A percentile compares a stretch with the other conserved stretches of the same genome.
phyloP scores from a whole-genome alignment of 2,888 invertebrate species.

The Tenthredo livida region DNA sequence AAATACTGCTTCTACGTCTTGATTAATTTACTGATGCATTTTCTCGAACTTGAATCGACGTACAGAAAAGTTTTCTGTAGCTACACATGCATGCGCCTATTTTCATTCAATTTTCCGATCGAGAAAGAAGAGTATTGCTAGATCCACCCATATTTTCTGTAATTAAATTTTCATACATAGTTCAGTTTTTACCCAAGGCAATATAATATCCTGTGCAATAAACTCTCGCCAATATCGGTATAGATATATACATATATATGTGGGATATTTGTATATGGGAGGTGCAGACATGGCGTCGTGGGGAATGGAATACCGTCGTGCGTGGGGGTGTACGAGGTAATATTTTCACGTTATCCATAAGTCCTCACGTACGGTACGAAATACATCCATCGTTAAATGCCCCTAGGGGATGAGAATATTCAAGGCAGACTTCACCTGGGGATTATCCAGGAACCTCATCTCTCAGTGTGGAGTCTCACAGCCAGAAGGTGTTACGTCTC shows the following conservation, averaged over 20 bases:
- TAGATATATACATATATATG: background rate
- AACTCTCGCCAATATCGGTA: background rate
- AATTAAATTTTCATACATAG: background rate
- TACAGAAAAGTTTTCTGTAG: background rate
- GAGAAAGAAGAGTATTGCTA: background rate
- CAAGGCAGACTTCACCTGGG: conserved; percentile 55
- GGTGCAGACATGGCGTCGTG: background rate
- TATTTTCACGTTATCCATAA: conserved; percentile 29
- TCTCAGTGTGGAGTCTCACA: conserved; percentile 46
- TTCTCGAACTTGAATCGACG: background rate
- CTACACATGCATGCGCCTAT: no score
- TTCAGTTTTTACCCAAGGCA: background rate
- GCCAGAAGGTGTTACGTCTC: conserved; percentile 45
- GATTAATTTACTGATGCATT: no score
- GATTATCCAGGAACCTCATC: conserved; percentile 60
- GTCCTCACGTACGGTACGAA: background rate
- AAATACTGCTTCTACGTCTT: no score
- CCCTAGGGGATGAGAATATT: conserved; percentile 60
- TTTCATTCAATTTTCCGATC: background rate
- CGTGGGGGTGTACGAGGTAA: background rate
- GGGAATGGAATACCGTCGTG: background rate
- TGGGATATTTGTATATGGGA: background rate
- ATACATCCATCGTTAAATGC: conserved; percentile 27
- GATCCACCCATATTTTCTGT: background rate
- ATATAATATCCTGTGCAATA: conserved; percentile 1